Evolutionary conservation across 2,888 invertebrate genomes (phyloP).

Genomic region (Acronicta alni): DNA sequence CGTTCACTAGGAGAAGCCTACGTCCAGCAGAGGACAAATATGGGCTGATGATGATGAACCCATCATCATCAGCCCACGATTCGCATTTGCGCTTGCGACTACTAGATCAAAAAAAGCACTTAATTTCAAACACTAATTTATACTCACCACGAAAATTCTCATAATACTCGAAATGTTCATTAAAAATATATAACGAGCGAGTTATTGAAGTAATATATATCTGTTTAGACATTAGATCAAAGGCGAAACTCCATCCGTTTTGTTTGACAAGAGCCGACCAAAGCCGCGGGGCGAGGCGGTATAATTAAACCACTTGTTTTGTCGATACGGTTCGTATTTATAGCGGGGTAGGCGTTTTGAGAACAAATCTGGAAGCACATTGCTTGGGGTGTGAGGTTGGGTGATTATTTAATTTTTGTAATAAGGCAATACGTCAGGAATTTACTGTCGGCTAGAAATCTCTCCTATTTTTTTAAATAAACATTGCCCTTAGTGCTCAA

Average conservation of each 20-base stretch:
- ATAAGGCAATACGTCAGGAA: too few species aligned
- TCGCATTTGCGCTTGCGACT: too few species aligned
- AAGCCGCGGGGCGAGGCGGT: slow-evolving; percentile 15
- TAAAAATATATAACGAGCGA: slow-evolving; percentile 13
- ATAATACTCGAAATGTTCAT: slow-evolving; percentile 9
- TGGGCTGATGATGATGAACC: too few species aligned
- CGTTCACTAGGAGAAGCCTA: too few species aligned
- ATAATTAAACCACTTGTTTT: slow-evolving; percentile 52
- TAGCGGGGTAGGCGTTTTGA: slow-evolving; percentile 18
- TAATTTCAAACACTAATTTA: too few species aligned
- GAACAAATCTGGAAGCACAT: slow-evolving; percentile 22
- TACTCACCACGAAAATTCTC: neutral
- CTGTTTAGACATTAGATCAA: slow-evolving; percentile 34
- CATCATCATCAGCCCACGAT: too few species aligned
- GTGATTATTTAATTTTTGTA: neutral
- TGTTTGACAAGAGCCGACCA: slow-evolving; percentile 22
- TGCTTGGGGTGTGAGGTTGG: slow-evolving; percentile 5
- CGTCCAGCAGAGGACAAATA: too few species aligned
- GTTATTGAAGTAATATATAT: slow-evolving; percentile 39
- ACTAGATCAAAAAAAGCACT: too few species aligned
- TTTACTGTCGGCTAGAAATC: too few species aligned
- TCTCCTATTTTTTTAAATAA: too few species aligned
- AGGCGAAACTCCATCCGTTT: slow-evolving; percentile 24
- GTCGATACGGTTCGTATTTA: slow-evolving; percentile 39
- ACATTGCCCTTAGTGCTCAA: too few species aligned